A percentile compares a stretch with the other conserved stretches of the same genome.
These are phyloP conservation scores for Hecatera dysodea DNA, from an alignment of 2,888 invertebrate species.

Conservation along the genomic window DNA sequence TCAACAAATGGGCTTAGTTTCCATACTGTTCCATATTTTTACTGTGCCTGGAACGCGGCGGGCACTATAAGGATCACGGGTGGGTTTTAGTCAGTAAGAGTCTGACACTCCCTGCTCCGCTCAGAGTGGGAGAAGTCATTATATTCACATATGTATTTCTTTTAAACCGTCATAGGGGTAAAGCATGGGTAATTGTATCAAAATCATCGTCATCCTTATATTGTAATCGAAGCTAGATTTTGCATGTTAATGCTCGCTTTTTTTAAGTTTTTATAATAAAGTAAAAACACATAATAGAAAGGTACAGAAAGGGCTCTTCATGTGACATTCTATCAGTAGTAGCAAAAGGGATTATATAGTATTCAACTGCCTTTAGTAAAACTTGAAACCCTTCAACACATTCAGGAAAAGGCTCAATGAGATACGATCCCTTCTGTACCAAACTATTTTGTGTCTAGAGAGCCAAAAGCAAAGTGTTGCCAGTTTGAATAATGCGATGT, in stretches of 20 bases:
- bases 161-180: background rate
- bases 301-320: background rate
- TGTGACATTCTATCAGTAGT: too few relatives aligned
- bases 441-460: background rate
- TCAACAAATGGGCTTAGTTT: too few relatives aligned
- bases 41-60: too few relatives aligned
- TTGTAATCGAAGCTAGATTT: conserved; percentile 14
- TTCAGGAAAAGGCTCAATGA: too few relatives aligned
- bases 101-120: too few relatives aligned
- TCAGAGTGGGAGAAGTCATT: too few relatives aligned
- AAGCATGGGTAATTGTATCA: conserved; percentile 18
- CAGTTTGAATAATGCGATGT: background rate
- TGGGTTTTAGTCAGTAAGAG: too few relatives aligned
- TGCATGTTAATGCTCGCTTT: conserved; percentile 7
- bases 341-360: too few relatives aligned
- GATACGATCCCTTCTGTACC: background rate
- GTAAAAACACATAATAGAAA: background rate
- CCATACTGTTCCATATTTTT: too few relatives aligned
- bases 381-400: too few relatives aligned
- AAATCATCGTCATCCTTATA: background rate
- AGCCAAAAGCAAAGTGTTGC: background rate
- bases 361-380: too few relatives aligned
- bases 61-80: too few relatives aligned
- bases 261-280: background rate
- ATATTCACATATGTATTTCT: background rate